phyloP scores from a whole-genome alignment of 2,113 vertebrate species.

The Neotragus pygmaeus region DNA sequence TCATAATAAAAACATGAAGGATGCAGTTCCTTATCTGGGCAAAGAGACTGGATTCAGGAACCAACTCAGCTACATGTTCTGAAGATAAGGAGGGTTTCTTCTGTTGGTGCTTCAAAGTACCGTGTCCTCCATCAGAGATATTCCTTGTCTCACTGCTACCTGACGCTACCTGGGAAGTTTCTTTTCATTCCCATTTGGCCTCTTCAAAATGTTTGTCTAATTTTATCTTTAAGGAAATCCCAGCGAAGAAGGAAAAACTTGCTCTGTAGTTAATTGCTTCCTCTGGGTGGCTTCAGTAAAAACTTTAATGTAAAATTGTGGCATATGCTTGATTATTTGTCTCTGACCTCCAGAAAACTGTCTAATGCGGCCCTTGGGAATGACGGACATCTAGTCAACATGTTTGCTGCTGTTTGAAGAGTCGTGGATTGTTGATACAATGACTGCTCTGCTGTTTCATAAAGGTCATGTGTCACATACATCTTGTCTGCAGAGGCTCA shows the following conservation, averaged over 20 bases:
- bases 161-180: background rate
- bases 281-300: background rate
- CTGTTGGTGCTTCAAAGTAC: background rate
- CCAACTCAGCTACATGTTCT: background rate
- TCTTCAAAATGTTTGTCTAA: background rate
- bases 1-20: background rate
- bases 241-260: background rate
- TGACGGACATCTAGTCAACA: slow-evolving; percentile 23
- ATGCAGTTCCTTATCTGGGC: background rate
- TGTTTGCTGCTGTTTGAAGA: slow-evolving; percentile 24
- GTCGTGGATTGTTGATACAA: background rate
- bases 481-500: slow-evolving; percentile 28
- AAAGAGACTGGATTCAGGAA: background rate
- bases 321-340: background rate
- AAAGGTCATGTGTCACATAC: slow-evolving; percentile 53
- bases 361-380: background rate
- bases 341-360: background rate
- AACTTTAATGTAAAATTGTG: background rate
- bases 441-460: background rate
- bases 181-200: background rate
- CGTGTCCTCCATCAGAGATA: background rate
- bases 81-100: background rate
- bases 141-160: background rate
- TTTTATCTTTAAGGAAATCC: background rate
- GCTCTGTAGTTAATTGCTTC: background rate